phyloP scores from a whole-genome alignment of 2,888 invertebrate genomes.

The Serrognathus titanus region DNA sequence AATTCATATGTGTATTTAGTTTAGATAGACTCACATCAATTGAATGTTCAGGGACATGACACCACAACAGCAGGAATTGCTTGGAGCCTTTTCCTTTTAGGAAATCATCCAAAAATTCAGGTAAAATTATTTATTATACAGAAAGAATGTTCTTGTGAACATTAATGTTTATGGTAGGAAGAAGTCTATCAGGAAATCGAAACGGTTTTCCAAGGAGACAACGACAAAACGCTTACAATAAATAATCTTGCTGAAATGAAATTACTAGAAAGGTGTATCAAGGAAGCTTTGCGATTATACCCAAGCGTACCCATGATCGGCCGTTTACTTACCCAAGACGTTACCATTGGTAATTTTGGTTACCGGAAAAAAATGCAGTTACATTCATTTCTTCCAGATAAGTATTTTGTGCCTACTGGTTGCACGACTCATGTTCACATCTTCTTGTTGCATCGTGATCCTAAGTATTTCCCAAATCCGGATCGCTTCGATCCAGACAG shows the following conservation, averaged over 20 bases:
- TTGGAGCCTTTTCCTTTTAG: constrained; percentile 42
- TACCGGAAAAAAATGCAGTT: too few relatives aligned
- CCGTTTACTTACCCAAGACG: constrained; percentile 20
- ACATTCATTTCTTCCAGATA: too few relatives aligned
- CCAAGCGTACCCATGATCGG: constrained; percentile 28
- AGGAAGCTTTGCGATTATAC: constrained; percentile 27
- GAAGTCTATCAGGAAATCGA: constrained; percentile 14
- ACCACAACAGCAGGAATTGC: constrained; percentile 45
- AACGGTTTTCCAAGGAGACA: constrained; percentile 9
- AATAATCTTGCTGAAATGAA: constrained; percentile 15
- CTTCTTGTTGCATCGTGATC: too few relatives aligned
- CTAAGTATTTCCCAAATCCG: too few relatives aligned
- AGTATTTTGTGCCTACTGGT: too few relatives aligned
- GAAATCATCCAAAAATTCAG: constrained; percentile 41
- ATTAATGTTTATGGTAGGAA: not conserved
- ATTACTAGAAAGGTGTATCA: constrained; percentile 24
- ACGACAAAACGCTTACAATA: constrained; percentile 12
- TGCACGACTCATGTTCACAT: too few relatives aligned
- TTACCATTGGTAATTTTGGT: constrained; percentile 12
- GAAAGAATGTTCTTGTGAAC: too few relatives aligned
- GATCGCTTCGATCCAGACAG: too few relatives aligned
- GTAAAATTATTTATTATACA: constrained; percentile 26
- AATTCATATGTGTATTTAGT: not conserved
- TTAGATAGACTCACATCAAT: too few relatives aligned
- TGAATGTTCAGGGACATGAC: constrained; percentile 41